Evolutionary conservation across 2,888 invertebrate species (phyloP), one percentile per base, ranked within the genome.

Genomic region (Stenurella melanura): DNA sequence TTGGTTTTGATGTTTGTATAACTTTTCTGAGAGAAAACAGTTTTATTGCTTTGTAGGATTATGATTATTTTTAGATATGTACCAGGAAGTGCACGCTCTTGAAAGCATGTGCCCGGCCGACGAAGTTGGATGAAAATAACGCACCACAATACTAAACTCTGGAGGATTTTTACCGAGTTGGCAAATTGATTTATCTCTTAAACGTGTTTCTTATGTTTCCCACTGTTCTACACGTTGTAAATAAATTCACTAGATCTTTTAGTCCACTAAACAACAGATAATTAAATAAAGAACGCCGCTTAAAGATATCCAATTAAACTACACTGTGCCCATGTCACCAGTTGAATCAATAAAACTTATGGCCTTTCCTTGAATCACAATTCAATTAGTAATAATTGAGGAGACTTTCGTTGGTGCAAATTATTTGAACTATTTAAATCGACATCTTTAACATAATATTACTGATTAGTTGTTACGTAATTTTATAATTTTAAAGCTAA

Each of bases 291-390:
- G 80, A 74, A 73, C 72, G 74, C 78, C 76, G 79, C 78, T 73
- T 72, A 73, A 70, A 81, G 75, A 81, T 81, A 83, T 83, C 83
- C 83, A 81, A 82, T 83, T 83, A 82, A 76, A 77, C 57, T 68
- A 75, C 73, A 72, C n/a, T 67, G 64, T 70, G 69, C 57, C 60
- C 71, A 73, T 75, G 75, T 73, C 75, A 74, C 72, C 69, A 74
- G 68, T 77, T 70, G 72, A 82, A 82, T 83, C 82, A 77, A 83
- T 83, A 80, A 76, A 80, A 75, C 38, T 72, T 64, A 64, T 61
- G 19, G 60, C 70, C 70, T 21, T 79, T 78, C 78, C 66, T 76
- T 78, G 74, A 76, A 81, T 78, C 79, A 63, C 77, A 78, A 79
- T 78, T 80, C 74, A 76, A 82, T 80, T 78, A 79, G 26, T 0